Percentiles rank a stretch among this genome's conserved stretches.
Conservation (phyloP, 2,113 vertebrate species). For the Aptenodytes patagonicus region DNA sequence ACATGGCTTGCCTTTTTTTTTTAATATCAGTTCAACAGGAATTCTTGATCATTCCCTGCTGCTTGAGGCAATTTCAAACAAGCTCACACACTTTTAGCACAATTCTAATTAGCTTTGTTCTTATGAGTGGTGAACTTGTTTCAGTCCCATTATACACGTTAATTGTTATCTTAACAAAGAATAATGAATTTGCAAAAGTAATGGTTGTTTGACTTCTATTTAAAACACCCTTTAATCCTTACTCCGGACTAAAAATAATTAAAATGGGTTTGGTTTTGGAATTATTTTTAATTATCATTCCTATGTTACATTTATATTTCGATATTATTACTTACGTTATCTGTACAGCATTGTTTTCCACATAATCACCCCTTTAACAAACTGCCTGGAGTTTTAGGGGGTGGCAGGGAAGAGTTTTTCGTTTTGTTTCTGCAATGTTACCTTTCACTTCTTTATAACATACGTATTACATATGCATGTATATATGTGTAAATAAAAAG, state of each 20-base stretch:
- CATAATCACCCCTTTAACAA: neutral
- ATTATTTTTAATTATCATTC: neutral
- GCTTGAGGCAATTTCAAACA: constrained; percentile 37
- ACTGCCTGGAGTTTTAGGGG: neutral
- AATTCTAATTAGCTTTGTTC: constrained; percentile 47
- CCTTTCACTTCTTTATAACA: neutral
- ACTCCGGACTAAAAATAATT: neutral
- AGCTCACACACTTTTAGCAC: neutral
- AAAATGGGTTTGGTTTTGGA: neutral
- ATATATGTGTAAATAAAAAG: neutral
- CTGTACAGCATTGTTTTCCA: neutral
- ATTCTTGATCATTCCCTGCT: constrained; percentile 15
- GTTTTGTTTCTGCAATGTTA: neutral
- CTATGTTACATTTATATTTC: neutral
- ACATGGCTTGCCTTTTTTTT: neutral
- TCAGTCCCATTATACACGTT: constrained; percentile 39
- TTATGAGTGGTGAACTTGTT: constrained; percentile 18
- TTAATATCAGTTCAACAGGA: neutral
- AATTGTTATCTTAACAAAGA: constrained; percentile 44
- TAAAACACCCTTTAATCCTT: neutral
- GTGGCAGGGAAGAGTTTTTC: neutral
- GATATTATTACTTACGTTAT: neutral
- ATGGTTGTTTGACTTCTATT: neutral
- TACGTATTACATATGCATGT: neutral
- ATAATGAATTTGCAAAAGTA: neutral